Conservation (phyloP, 92 coral and sea anemone species). For the Palythoa heliodiscus region DNA sequence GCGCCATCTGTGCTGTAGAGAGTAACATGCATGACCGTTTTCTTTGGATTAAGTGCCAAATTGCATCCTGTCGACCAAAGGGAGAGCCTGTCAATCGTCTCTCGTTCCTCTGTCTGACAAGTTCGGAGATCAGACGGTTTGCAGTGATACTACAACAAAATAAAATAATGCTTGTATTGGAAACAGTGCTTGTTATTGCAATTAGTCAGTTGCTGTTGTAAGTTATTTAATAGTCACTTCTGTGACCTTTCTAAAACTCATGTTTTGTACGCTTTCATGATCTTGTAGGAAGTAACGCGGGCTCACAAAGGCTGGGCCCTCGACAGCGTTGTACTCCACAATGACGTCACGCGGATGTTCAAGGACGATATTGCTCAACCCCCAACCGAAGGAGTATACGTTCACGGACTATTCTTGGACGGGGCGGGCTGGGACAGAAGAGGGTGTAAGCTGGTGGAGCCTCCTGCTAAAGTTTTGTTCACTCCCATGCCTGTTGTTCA, state of each 20-base stretch:
- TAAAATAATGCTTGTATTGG: background rate
- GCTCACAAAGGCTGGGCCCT: slow-evolving; percentile 99
- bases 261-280: background rate
- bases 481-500: slow-evolving; percentile 96
- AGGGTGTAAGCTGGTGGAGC: slow-evolving; percentile 93
- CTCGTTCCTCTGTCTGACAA: background rate
- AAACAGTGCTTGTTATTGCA: background rate
- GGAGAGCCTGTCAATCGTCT: background rate
- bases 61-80: background rate
- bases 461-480: slow-evolving; percentile 92
- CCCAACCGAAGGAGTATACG: slow-evolving; percentile 97
- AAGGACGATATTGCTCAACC: slow-evolving; percentile 95
- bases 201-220: background rate
- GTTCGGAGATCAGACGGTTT: too few relatives aligned
- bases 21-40: background rate
- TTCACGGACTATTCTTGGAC: slow-evolving; percentile 88
- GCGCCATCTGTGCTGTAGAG: background rate
- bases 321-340: slow-evolving; percentile 95
- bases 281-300: slow-evolving; percentile 90
- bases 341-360: slow-evolving; percentile 94
- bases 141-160: background rate
- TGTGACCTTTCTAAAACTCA: background rate
- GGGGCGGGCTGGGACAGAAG: slow-evolving; percentile 99
- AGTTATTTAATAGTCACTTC: too few relatives aligned
- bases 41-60: background rate